phyloP scores from a whole-genome alignment of 1,140 invertebrate species.

The Sitobion miscanthi region DNA sequence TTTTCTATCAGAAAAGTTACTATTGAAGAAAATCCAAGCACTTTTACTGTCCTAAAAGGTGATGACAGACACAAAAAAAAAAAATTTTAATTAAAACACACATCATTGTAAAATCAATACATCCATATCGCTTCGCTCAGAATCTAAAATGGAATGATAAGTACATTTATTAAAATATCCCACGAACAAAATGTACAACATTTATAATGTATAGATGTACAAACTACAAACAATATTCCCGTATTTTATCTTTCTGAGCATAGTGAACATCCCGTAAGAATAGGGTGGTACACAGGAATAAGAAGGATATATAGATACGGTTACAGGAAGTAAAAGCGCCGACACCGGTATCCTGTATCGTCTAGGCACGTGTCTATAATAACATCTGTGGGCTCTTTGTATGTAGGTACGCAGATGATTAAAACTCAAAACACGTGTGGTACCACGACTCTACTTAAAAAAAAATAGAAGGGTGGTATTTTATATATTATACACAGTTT shows the following conservation, averaged over 20 bases:
- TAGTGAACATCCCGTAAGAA: background rate
- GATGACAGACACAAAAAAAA: too few species aligned
- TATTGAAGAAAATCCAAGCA: too few species aligned
- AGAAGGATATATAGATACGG: background rate
- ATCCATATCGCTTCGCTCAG: too few species aligned
- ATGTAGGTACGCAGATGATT: background rate
- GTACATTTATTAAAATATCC: background rate
- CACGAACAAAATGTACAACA: background rate
- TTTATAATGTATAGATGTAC: background rate
- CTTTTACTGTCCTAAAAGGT: too few species aligned
- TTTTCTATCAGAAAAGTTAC: too few species aligned
- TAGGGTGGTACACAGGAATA: background rate
- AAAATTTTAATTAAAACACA: too few species aligned
- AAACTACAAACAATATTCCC: background rate
- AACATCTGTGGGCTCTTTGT: conserved; percentile 34
- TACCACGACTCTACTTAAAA: background rate
- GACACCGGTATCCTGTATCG: conserved; percentile 13
- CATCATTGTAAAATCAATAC: too few species aligned
- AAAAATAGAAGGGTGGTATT: background rate
- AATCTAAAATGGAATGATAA: background rate
- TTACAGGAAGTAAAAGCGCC: conserved; percentile 12
- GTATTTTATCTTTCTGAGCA: background rate
- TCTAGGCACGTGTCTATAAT: conserved; percentile 22
- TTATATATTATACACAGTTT: background rate
- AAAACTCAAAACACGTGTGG: conserved; percentile 30